Base-by-base conservation (phyloP, 2,888 invertebrate species). In the Noctua fimbriata region DNA sequence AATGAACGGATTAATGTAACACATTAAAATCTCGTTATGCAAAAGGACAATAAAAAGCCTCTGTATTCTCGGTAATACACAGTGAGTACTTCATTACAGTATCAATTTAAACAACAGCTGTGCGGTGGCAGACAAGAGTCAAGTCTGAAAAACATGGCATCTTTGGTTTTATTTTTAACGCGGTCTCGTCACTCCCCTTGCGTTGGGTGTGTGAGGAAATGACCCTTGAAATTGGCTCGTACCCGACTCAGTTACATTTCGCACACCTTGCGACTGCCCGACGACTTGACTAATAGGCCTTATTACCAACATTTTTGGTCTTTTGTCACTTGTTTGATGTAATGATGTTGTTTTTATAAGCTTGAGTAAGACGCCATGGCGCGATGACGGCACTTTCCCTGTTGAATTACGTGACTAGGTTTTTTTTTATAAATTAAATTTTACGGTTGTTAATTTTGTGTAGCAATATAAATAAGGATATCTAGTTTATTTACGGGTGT, bases 141-240 rank as follows among this genome's bases (percentile, higher is more conserved):
- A 65, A 79, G 67, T 79, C 74, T 81, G 81, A 74, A 82, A 83
- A 91, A 91, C 90, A 85, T 86, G 88, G 88, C 89, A 89, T 91
- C 92, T 93, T 91, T 89, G 91, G 91, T 92, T 93, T 93, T 93
- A 92, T 92, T 93, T 93, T 94, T 91, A 92, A 91, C 89, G 87
- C 88, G 89, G 84, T 80, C 83, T 88, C 89, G 86, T 87, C 89
- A 87, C 85, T 91, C 91, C 91, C 89, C 88, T 63, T 86, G 63
- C 70, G 88, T 89, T 91, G 94, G 94, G 94, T 92, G 94, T 94
- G 94, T 91, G 92, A 92, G 94, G 93, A 95, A 96, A 96, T 96
- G 96, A 92, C 92, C 95, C 96, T 94, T 96, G 96, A 96, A 96
- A 96, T 96, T 96, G 95, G 92, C 92, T 92, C 89, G 92, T 91